These are phyloP conservation scores for Emmelina monodactyla DNA, from an alignment of 2,888 invertebrate species.

Conservation along the genomic window DNA sequence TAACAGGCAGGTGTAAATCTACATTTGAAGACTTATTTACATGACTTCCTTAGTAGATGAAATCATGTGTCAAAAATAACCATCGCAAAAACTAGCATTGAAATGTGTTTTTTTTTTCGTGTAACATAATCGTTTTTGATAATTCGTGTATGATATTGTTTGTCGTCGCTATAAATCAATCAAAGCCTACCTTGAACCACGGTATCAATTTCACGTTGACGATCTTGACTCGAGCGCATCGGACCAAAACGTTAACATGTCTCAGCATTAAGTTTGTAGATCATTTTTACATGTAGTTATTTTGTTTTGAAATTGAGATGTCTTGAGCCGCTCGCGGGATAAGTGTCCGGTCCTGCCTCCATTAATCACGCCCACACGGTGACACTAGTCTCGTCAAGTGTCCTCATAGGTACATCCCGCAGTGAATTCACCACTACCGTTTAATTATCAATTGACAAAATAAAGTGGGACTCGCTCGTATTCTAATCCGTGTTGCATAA, in stretches of 20 bases:
- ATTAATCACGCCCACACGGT: background rate
- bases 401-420: no score
- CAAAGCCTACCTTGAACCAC: constrained; percentile 43
- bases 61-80: background rate
- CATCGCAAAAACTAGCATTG: constrained; percentile 12
- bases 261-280: constrained; percentile 42
- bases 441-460: no score
- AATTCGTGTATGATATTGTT: background rate
- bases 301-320: constrained; percentile 41
- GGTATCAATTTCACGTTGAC: constrained; percentile 47
- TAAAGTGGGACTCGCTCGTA: no score
- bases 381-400: no score
- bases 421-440: no score
- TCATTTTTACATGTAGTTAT: constrained; percentile 38
- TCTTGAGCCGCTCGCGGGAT: constrained; percentile 22
- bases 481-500: no score
- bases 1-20: no score
- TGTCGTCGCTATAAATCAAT: constrained; percentile 29
- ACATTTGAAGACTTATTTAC: constrained; percentile 41
- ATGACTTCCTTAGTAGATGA: constrained; percentile 3
- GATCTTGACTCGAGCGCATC: constrained; percentile 51
- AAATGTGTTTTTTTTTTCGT: constrained; percentile 1
- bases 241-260: constrained; percentile 48
- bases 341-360: no score
- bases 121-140: constrained; percentile 1